phyloP scores from a whole-genome alignment of 1,140 invertebrate genomes.

The Hyposmocoma kahamanoa region DNA sequence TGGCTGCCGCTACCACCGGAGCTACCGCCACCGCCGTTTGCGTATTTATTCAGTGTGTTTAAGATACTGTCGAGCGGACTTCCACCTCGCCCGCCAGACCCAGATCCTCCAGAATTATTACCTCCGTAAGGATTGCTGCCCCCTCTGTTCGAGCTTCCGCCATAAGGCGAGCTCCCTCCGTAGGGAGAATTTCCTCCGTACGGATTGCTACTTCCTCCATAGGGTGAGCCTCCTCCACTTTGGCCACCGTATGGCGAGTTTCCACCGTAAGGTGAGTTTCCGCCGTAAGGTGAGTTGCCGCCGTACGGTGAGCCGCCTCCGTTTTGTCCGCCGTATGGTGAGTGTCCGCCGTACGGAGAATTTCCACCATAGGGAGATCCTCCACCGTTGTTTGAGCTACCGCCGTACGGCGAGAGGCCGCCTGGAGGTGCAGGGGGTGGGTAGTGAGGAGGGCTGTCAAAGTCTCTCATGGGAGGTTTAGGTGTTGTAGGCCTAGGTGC shows the following conservation, averaged over 20 bases:
- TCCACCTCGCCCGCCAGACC: constrained; percentile 24
- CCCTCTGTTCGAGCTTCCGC: constrained; percentile 25
- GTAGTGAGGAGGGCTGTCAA: constrained; percentile 53
- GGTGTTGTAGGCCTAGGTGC: constrained; percentile 39
- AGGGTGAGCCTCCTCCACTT: constrained; percentile 21
- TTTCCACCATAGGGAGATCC: constrained; percentile 27
- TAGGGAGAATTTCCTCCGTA: constrained; percentile 22
- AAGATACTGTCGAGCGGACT: constrained; percentile 44
- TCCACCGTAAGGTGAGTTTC: constrained; percentile 21
- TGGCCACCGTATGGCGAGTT: constrained; percentile 32
- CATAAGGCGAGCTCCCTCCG: constrained; percentile 34
- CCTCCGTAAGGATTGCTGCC: constrained; percentile 23
- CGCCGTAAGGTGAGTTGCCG: constrained; percentile 24
- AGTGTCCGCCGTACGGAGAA: constrained; percentile 30
- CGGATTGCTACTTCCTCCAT: constrained; percentile 1
- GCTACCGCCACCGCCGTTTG: constrained; percentile 24
- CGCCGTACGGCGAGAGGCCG: constrained; percentile 23
- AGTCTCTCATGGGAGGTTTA: constrained; percentile 34
- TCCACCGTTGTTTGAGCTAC: constrained; percentile 12
- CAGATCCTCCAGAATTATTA: constrained; percentile 18
- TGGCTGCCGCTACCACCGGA: constrained; percentile 31
- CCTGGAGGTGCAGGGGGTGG: constrained; percentile 42
- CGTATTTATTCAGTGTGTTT: constrained; percentile 43
- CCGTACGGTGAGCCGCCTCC: constrained; percentile 29
- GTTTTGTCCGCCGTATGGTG: constrained; percentile 16